Evolutionary conservation across 2,113 vertebrate species (phyloP).

Genomic region (Amphiprion ocellaris): DNA sequence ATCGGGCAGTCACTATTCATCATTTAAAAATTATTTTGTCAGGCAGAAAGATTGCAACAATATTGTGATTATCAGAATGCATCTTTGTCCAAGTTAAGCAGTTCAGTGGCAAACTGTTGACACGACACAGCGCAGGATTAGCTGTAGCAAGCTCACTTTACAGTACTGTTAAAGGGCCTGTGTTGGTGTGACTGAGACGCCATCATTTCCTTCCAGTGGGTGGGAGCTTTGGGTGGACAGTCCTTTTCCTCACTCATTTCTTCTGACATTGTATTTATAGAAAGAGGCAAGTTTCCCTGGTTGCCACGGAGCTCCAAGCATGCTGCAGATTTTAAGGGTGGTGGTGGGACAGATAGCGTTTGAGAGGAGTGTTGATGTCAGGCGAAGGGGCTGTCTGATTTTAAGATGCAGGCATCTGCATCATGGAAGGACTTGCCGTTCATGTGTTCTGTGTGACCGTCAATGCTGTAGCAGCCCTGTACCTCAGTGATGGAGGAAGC

Average conservation of each 20-base stretch:
- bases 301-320: slow-evolving; percentile 25
- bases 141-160: slow-evolving; percentile 22
- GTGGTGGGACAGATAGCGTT: neutral
- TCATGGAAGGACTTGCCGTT: slow-evolving; percentile 94
- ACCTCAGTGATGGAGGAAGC: slow-evolving; percentile 93
- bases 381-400: slow-evolving; percentile 87
- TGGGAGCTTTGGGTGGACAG: neutral
- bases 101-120: slow-evolving; percentile 32
- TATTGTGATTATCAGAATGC: slow-evolving; percentile 31
- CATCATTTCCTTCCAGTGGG: neutral
- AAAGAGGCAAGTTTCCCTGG: neutral
- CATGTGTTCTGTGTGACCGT: slow-evolving; percentile 90
- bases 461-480: slow-evolving; percentile 91
- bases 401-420: slow-evolving; percentile 84
- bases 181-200: slow-evolving; percentile 12
- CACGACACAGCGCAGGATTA: slow-evolving; percentile 5
- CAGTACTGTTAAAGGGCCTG: slow-evolving; percentile 31
- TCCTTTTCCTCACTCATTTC: slow-evolving; percentile 2
- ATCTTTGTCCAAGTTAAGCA: slow-evolving; percentile 38
- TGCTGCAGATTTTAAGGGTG: slow-evolving; percentile 27
- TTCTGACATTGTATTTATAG: neutral
- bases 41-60: slow-evolving; percentile 16
- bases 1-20: slow-evolving; percentile 30
- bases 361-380: slow-evolving; percentile 70
- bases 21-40: slow-evolving; percentile 28